These are phyloP conservation scores for Calidris pygmaea DNA, from an alignment of 2,113 vertebrate species.

Conservation along the genomic window DNA sequence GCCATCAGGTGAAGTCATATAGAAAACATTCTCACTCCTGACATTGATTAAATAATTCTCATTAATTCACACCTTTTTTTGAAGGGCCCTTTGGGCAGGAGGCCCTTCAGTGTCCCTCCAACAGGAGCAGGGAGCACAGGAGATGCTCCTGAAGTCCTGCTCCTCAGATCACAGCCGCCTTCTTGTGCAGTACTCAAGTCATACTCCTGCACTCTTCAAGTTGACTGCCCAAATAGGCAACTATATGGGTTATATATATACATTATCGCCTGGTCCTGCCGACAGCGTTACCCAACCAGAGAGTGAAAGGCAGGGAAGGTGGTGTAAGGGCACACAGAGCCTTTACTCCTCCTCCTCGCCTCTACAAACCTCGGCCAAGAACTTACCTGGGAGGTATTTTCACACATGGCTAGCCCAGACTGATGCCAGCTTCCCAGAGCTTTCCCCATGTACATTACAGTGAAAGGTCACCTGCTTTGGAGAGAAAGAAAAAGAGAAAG, in stretches of 20 bases:
- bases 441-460: background rate
- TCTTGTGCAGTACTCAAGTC: background rate
- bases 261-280: background rate
- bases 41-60: background rate
- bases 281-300: accelerated
- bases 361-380: background rate
- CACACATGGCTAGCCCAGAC: background rate
- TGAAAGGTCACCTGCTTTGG: background rate
- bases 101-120: background rate
- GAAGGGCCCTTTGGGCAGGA: background rate
- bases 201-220: background rate
- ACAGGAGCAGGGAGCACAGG: accelerated
- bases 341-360: background rate
- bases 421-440: background rate
- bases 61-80: background rate
- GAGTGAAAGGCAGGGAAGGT: background rate
- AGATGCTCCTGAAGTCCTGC: background rate
- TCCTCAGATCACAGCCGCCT: background rate
- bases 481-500: background rate
- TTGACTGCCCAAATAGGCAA: background rate
- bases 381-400: background rate
- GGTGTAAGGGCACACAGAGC: accelerated
- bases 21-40: background rate
- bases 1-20: background rate
- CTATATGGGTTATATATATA: background rate